Evolutionary conservation across 2,113 vertebrate genomes (phyloP), one percentile per base, ranked within the genome.

Genomic region (Plotosus lineatus): DNA sequence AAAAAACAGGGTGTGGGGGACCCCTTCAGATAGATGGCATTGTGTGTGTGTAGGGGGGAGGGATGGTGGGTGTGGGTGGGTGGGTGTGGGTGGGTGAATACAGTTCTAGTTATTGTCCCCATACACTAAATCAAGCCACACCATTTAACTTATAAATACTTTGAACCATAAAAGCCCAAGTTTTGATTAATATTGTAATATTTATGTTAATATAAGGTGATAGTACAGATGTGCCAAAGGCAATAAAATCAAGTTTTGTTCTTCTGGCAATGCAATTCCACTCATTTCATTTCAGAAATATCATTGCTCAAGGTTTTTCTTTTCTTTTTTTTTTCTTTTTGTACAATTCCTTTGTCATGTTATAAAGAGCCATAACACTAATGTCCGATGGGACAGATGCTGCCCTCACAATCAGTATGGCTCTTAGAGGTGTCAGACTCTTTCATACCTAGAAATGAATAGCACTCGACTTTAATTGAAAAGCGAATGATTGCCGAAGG

Each of bases 401-500:
- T 58, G 38, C 63, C 48, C 51, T 55, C n/a, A 51, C 71, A 55
- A 74, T 74, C 80, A 75, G 72, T 63, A 40, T 9, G 12, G 40
- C 56, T 76, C 46, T 28, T 75, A 46, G 53, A 75, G 48, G 69
- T 71, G 83, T 79, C 72, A 44, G 71, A 61, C 50, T 80, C 80
- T 79, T 82, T 71, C 72, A 76, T 44, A 82, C 72, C 69, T 53
- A 33, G 44, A 79, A 82, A 85, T 71, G 61, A 76, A 82, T 79
- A 68, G 36, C 71, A n/a, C 58, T 81, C 46, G 42, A 63, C 40
- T 79, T 85, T 82, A 79, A 82, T 82, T 85, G 77, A 85, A 79
- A 85, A 79, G 21, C 36, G 80, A 66, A 75, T 82, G 84, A 85
- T 82, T 82, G 81, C 71, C 23, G 75, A 72, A 74, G 78, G 60